Evolutionary conservation across 2,888 invertebrate species (phyloP).

Genomic region (Amphiduros pacificus): DNA sequence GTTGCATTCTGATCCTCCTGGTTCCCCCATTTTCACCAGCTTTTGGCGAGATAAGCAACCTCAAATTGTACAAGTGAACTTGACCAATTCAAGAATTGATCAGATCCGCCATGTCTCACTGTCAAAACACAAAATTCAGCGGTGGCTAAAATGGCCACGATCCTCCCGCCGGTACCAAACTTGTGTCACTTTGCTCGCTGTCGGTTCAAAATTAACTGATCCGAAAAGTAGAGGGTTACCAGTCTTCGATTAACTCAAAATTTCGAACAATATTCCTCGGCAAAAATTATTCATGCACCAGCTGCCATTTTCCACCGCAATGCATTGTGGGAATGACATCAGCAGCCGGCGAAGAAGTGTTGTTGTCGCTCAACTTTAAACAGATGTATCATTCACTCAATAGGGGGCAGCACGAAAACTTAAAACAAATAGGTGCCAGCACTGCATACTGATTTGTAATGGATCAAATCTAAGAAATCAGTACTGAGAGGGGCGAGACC

Average conservation of each 20-base stretch:
- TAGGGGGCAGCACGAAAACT: too few relatives aligned
- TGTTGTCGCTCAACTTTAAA: too few relatives aligned
- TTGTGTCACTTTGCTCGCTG: too few relatives aligned
- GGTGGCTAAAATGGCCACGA: background rate
- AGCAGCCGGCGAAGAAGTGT: background rate
- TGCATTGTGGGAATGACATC: slow-evolving; percentile 23
- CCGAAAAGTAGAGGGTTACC: background rate
- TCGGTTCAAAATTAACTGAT: background rate
- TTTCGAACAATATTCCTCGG: slow-evolving; percentile 1
- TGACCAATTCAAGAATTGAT: background rate
- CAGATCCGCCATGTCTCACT: background rate
- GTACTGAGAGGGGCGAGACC: too few relatives aligned
- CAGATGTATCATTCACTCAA: too few relatives aligned
- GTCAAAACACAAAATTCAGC: background rate
- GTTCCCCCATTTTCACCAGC: slow-evolving; percentile 14
- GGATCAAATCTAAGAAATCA: too few relatives aligned
- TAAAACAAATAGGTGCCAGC: too few relatives aligned
- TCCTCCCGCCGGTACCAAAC: background rate
- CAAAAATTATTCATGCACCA: slow-evolving; percentile 12
- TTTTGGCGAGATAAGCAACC: too few relatives aligned
- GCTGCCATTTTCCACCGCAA: slow-evolving; percentile 21
- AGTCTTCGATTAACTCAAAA: slow-evolving; percentile 11
- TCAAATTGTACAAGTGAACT: too few relatives aligned
- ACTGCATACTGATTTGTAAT: too few relatives aligned
- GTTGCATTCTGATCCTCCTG: slow-evolving; percentile 46